Evolutionary conservation across 2,888 invertebrate species (phyloP), one percentile per base, ranked within the genome.

Genomic region (Andrena camellia): DNA sequence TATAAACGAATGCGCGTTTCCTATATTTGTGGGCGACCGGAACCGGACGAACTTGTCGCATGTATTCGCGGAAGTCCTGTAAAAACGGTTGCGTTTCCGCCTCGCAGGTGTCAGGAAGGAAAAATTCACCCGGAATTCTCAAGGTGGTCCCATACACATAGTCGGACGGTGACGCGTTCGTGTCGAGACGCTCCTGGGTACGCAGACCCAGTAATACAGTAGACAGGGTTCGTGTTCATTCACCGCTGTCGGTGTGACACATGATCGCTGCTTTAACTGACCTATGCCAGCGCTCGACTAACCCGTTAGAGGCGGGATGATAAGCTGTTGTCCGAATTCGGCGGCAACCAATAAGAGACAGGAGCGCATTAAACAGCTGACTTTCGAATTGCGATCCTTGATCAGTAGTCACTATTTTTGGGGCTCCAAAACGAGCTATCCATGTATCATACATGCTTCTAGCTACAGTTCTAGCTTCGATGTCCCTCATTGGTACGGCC

Each of bases 281-380:
- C 17, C 82, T 17, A n/a, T 88, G 85, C 78, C 81, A 82, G 0
- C 83, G 54, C 50, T 89, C 87, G 0, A 87, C 57, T 60, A 87
- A 54, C 1, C 86, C 88, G 60, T 89, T 89, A 0, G 86, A 54
- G 0, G 52, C 68, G 2, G 88, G 88, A 35, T 87, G 87, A 26
- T 82, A 87, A 0, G 78, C 62, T 0, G 87, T 78, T 0, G 72
- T 73, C 0, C 48, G 35, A 0, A 57, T 23, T 1, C 48, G 2
- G 1, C 17, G 31, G n/a, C 57, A 54, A 8, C 70, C 77, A 1
- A 70, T 20, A 0, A 70, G 5, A 20, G 10, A 20, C 0, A 26
- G 2, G 0, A 71, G 17, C 5, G 42, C 4, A 0, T n/a, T 8
- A 2, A 77, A 71, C 6, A 67, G 5, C 20, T 42, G 29, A 2